Conservation (phyloP, 2,888 invertebrate genomes). For the Orthosia gracilis region DNA sequence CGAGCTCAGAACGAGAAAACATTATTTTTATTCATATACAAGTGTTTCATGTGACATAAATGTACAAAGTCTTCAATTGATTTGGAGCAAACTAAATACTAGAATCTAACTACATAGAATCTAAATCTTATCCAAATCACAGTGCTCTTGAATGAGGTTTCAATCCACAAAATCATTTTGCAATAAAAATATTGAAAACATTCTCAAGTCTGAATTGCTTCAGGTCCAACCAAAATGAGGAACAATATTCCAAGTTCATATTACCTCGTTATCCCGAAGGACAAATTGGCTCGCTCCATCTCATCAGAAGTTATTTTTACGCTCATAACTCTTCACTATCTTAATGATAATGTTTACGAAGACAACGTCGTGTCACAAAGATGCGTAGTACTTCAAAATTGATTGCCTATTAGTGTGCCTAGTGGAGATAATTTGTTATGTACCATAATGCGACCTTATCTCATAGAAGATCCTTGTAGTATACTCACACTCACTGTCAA, state of each 20-base stretch:
- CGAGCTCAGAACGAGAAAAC: no score
- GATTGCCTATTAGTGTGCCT: constrained; percentile 35
- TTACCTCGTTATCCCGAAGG: neutral
- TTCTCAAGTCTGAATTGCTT: no score
- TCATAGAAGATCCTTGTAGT: neutral
- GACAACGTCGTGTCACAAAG: constrained; percentile 26
- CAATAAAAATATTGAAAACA: neutral
- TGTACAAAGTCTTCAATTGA: no score
- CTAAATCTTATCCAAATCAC: neutral
- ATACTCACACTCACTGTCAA: constrained; percentile 21
- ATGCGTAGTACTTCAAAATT: constrained; percentile 46
- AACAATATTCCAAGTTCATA: neutral
- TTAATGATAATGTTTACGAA: constrained; percentile 59
- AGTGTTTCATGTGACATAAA: no score
- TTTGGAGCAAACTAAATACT: no score
- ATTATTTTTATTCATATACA: no score
- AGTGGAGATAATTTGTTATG: constrained; percentile 2
- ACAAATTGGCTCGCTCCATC: constrained; percentile 6
- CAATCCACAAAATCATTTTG: neutral
- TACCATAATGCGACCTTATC: constrained; percentile 5
- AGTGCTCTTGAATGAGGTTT: neutral
- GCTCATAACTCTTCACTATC: constrained; percentile 61
- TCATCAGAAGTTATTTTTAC: constrained; percentile 54
- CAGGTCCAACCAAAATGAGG: neutral
- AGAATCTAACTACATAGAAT: no score